A percentile compares a stretch with the other conserved stretches of the same genome.
These are phyloP conservation scores for Protaetia brevitarsis DNA, from an alignment of 1,140 invertebrate species.

Conservation along the genomic window DNA sequence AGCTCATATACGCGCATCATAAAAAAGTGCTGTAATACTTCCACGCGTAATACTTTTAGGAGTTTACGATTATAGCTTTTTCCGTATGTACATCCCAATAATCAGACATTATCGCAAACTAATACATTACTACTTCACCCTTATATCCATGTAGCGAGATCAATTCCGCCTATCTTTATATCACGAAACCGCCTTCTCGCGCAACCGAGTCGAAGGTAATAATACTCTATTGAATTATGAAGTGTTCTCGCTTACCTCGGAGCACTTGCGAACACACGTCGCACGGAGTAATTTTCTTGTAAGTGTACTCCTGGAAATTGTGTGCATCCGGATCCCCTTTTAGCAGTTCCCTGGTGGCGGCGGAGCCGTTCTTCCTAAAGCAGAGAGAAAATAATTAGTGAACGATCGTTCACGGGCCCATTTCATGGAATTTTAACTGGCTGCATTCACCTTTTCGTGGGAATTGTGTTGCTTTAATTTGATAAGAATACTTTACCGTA, in stretches of 20 bases:
- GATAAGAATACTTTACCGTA: conserved; percentile 8
- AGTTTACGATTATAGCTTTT: too few species aligned
- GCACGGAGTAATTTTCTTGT: conserved; percentile 93
- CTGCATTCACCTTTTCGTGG: not conserved
- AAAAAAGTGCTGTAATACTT: too few species aligned
- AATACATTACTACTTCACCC: too few species aligned
- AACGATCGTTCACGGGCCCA: not conserved
- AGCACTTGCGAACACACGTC: conserved; percentile 90
- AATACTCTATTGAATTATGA: conserved; percentile 2
- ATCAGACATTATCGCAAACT: too few species aligned
- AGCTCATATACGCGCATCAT: too few species aligned
- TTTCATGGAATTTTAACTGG: not conserved
- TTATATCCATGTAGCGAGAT: too few species aligned
- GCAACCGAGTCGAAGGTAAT: not conserved
- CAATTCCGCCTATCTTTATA: too few species aligned
- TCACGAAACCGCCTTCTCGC: too few species aligned
- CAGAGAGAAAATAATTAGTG: conserved; percentile 22
- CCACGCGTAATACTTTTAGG: too few species aligned
- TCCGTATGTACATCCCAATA: too few species aligned
- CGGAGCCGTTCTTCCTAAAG: conserved; percentile 73
- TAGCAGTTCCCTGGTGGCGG: conserved; percentile 58
- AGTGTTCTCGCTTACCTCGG: conserved; percentile 60
- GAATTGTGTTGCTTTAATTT: not conserved
- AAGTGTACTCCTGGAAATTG: conserved; percentile 89
- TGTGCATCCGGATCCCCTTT: conserved; percentile 66